A percentile compares a stretch with the other conserved stretches of the same genome.
phyloP scores from a whole-genome alignment of 1,140 invertebrate species.

The Neodiprion pinetum region DNA sequence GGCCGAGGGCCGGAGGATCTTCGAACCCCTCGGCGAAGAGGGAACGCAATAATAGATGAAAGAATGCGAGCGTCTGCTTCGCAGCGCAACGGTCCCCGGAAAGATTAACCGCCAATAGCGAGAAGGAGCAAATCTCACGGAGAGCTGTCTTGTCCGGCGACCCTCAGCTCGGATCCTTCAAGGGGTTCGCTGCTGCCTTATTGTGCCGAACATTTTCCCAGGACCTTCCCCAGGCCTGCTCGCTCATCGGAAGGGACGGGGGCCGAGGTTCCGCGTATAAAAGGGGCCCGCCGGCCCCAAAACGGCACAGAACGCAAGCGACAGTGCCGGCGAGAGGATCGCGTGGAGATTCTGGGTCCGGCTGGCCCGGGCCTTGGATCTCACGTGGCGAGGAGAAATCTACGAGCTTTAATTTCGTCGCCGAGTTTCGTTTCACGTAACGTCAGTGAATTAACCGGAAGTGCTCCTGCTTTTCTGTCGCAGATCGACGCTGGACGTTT shows the following conservation, averaged over 20 bases:
- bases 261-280: conserved; percentile 34
- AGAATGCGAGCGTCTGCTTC: background rate
- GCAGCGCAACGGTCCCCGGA: background rate
- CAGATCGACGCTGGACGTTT: conserved; percentile 32
- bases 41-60: conserved; percentile 16
- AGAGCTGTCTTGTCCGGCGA: background rate
- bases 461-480: conserved; percentile 49
- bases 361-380: conserved; percentile 41
- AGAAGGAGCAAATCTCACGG: background rate
- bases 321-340: conserved; percentile 36
- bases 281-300: conserved; percentile 30
- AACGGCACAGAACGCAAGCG: conserved; percentile 34
- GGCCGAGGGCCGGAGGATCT: background rate
- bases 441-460: conserved; percentile 36
- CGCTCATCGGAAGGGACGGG: conserved; percentile 21
- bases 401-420: conserved; percentile 7
- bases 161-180: background rate
- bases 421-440: background rate
- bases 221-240: conserved; percentile 34
- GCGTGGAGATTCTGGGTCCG: conserved; percentile 30
- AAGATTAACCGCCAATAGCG: background rate
- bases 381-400: background rate
- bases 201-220: conserved; percentile 53
- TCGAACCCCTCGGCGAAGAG: conserved; percentile 29
- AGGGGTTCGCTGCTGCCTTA: conserved; percentile 26